phyloP scores from a whole-genome alignment of 2,113 vertebrate genomes.

The Trematomus loennbergii region DNA sequence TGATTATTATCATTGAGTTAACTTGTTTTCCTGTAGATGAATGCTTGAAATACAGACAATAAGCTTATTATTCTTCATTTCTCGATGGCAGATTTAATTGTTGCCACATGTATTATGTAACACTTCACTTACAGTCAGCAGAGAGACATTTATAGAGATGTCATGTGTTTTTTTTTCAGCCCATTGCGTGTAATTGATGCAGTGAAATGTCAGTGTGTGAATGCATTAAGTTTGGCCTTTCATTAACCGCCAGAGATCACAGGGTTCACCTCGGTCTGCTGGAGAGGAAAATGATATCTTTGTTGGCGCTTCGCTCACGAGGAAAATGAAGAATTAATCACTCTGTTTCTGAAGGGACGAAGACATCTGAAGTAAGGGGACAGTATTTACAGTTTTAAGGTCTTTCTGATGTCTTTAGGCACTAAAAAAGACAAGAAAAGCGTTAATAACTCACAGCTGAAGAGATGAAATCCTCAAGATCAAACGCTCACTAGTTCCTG shows the following conservation, averaged over 20 bases:
- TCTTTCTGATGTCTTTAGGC: neutral
- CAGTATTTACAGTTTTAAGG: neutral
- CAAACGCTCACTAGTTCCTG: too few relatives aligned
- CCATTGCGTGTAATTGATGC: neutral
- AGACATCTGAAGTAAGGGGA: neutral
- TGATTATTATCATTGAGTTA: too few relatives aligned
- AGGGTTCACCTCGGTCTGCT: neutral
- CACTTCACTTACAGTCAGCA: neutral
- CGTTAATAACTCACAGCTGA: too few relatives aligned
- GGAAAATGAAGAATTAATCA: neutral
- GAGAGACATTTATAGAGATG: neutral
- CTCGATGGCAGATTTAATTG: too few relatives aligned
- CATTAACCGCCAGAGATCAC: constrained; percentile 1
- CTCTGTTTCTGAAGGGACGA: neutral
- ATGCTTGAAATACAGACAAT: too few relatives aligned
- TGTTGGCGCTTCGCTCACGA: neutral
- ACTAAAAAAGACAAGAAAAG: too few relatives aligned
- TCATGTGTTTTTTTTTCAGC: neutral
- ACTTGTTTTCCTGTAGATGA: too few relatives aligned
- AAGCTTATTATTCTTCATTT: neutral
- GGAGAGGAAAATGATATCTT: neutral
- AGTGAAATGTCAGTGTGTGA: constrained; percentile 14
- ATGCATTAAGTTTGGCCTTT: constrained; percentile 12
- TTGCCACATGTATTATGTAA: too few relatives aligned
- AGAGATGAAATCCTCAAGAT: too few relatives aligned